Evolutionary conservation across 2,797 vertebrate genomes (phyloP).

Genomic region (Vultur gryphus): DNA sequence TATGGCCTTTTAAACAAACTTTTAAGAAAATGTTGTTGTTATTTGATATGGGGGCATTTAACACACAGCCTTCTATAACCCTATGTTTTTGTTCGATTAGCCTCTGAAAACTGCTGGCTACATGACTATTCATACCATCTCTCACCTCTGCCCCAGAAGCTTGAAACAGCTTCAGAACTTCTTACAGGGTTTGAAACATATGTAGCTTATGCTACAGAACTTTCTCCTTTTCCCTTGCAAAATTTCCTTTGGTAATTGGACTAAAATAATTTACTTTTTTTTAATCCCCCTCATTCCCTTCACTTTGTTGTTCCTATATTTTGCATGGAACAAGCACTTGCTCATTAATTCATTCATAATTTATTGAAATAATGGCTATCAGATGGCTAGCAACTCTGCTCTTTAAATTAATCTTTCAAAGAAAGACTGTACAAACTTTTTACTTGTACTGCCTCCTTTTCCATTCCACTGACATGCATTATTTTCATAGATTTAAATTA

Average conservation of each 20-base stretch:
- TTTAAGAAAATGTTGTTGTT: constrained; percentile 10
- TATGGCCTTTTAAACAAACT: constrained; percentile 62
- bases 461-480: constrained; percentile 56
- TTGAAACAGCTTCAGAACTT: constrained; percentile 8
- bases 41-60: background rate
- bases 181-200: background rate
- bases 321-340: constrained; percentile 14
- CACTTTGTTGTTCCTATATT: background rate
- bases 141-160: background rate
- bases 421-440: constrained; percentile 10
- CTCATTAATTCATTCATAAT: background rate
- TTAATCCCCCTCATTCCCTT: background rate
- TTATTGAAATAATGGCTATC: constrained; percentile 27
- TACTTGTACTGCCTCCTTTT: constrained; percentile 52
- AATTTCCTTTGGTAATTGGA: background rate
- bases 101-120: constrained; percentile 63
- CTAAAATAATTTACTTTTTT: background rate
- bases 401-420: constrained; percentile 49
- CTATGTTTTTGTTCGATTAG: background rate
- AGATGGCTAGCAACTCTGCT: constrained; percentile 51
- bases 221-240: background rate
- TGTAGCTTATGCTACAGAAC: background rate
- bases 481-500: constrained; percentile 48
- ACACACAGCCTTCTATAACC: constrained; percentile 35
- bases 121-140: constrained; percentile 25